Percentiles rank a stretch among this genome's conserved stretches.
These are phyloP conservation scores for Proctacanthus coquilletti DNA, from an alignment of 1,140 invertebrate genomes.

Conservation along the genomic window DNA sequence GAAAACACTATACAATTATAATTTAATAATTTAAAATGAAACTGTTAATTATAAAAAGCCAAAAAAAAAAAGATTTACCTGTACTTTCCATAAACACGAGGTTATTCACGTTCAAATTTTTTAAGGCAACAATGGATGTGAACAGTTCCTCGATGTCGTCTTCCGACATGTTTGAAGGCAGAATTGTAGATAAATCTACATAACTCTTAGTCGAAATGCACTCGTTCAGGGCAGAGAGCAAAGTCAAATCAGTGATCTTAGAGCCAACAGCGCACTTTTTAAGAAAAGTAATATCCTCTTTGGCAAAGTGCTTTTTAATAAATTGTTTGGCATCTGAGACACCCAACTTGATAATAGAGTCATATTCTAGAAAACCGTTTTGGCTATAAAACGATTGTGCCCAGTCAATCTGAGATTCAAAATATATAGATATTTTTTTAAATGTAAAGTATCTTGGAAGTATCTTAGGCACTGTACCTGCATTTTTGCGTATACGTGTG, in stretches of 20 bases:
- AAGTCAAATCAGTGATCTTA: constrained; percentile 21
- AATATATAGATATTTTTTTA: not conserved
- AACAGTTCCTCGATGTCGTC: constrained; percentile 61
- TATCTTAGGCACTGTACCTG: constrained; percentile 24
- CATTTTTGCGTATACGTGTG: constrained; percentile 72
- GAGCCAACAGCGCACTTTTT: constrained; percentile 60
- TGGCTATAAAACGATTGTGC: constrained; percentile 83
- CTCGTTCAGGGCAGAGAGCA: constrained; percentile 63
- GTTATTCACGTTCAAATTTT: constrained; percentile 28
- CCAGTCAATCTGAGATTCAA: constrained; percentile 62
- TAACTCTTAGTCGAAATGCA: constrained; percentile 55
- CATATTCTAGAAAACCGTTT: constrained; percentile 91
- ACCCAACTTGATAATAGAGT: constrained; percentile 71
- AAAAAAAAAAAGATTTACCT: constrained; percentile 22
- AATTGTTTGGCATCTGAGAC: constrained; percentile 73
- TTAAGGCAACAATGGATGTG: constrained; percentile 41
- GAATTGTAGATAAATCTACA: constrained; percentile 59
- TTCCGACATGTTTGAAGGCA: constrained; percentile 65
- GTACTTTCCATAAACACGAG: constrained; percentile 36
- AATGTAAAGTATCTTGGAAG: not conserved
- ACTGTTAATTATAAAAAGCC: constrained; percentile 12
- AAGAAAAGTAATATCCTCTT: constrained; percentile 56
- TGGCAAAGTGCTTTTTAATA: constrained; percentile 59
- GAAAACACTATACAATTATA: constrained; percentile 40
- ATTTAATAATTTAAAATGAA: not conserved